These are phyloP conservation scores for Potorous gilbertii DNA, from an alignment of 2,797 vertebrate genomes.

Conservation along the genomic window DNA sequence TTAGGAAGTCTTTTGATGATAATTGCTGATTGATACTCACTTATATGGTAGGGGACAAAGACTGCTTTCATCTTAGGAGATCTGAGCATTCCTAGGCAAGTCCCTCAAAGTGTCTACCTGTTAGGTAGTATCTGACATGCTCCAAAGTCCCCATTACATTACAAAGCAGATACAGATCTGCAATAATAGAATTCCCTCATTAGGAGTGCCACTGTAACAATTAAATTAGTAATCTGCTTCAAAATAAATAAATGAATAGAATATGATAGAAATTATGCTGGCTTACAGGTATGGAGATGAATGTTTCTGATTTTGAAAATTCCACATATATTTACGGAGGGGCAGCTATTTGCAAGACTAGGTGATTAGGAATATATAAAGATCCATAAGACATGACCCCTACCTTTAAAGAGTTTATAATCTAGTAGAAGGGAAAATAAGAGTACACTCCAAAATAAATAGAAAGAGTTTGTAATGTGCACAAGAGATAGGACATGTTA, in stretches of 20 bases:
- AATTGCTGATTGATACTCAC: neutral
- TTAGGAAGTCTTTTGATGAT: neutral
- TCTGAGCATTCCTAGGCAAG: neutral
- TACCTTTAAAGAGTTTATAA: neutral
- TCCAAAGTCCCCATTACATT: neutral
- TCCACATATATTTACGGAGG: neutral
- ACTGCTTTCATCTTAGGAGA: neutral
- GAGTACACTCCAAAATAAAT: neutral
- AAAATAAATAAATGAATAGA: neutral
- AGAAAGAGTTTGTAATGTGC: neutral
- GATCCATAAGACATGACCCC: neutral
- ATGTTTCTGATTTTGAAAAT: neutral
- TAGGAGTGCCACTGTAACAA: neutral
- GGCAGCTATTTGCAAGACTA: neutral
- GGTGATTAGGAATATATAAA: neutral
- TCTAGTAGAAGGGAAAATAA: neutral
- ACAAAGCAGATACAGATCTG: neutral
- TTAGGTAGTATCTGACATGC: neutral
- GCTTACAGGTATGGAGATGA: neutral
- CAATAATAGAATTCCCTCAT: neutral
- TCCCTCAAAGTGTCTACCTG: neutral
- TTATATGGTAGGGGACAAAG: neutral
- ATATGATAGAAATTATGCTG: neutral
- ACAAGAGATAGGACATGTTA: neutral
- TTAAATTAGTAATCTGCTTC: neutral